Conservation (phyloP, 2,888 invertebrate species). For the Trichogramma evanescens region DNA sequence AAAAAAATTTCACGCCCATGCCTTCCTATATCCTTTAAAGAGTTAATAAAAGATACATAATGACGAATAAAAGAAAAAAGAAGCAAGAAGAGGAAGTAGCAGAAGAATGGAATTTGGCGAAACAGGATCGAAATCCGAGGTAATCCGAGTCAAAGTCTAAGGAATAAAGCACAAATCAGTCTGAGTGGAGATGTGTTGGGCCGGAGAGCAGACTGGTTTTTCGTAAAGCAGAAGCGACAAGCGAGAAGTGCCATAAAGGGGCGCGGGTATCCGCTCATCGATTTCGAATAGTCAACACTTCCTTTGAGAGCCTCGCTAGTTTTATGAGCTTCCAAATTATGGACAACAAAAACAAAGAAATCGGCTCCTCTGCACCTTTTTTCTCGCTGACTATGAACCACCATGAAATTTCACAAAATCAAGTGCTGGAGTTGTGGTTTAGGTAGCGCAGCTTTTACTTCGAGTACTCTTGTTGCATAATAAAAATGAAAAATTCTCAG, state of each 20-base stretch:
- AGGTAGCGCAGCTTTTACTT: too few species aligned
- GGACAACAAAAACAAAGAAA: too few species aligned
- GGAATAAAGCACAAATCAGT: background rate
- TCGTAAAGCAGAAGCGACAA: background rate
- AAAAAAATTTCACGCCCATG: too few species aligned
- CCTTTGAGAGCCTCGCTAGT: constrained; percentile 17
- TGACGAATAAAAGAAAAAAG: background rate
- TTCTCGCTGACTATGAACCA: background rate
- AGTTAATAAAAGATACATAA: too few species aligned
- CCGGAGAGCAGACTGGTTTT: background rate
- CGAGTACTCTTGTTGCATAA: too few species aligned
- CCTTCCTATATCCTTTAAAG: too few species aligned
- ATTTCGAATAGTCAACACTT: constrained; percentile 16
- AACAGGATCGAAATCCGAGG: constrained; percentile 14
- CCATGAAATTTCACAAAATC: too few species aligned
- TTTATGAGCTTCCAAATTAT: too few species aligned
- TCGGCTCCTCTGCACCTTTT: background rate
- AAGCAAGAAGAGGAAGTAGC: background rate
- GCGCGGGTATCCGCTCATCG: background rate
- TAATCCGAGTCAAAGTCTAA: constrained; percentile 6
- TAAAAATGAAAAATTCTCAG: too few species aligned
- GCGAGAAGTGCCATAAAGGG: background rate
- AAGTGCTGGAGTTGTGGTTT: too few species aligned
- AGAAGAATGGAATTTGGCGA: constrained; percentile 14
- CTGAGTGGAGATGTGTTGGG: background rate